These are phyloP conservation scores for Phragmatobia fuliginosa DNA, from an alignment of 2,888 invertebrate species.

Conservation along the genomic window DNA sequence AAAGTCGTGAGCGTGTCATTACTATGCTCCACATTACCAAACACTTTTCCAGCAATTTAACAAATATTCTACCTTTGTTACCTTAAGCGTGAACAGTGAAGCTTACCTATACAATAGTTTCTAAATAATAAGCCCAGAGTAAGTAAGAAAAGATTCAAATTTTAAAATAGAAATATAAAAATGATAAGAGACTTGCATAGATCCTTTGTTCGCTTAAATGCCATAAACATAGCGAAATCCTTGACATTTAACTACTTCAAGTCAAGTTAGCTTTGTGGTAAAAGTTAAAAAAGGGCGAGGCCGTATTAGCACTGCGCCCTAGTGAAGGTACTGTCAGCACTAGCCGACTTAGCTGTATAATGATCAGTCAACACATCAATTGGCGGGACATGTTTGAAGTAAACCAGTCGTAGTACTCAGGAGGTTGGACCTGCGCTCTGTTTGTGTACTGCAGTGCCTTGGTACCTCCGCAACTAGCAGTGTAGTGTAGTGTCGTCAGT, in stretches of 20 bases:
- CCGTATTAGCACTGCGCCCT: conserved; percentile 31
- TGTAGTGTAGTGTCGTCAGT: too few species aligned
- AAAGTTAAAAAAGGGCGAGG: conserved; percentile 54
- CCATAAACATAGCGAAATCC: conserved; percentile 33
- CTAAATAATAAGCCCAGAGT: not conserved
- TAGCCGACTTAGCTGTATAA: conserved; percentile 38
- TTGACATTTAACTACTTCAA: conserved; percentile 48
- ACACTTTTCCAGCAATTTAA: conserved; percentile 59
- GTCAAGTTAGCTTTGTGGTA: conserved; percentile 31
- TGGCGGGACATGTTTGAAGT: conserved; percentile 62
- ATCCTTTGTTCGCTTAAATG: conserved; percentile 43
- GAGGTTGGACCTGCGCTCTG: conserved; percentile 62
- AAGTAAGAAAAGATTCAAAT: not conserved
- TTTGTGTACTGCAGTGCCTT: conserved; percentile 45
- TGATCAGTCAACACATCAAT: conserved; percentile 68
- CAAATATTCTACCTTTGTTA: conserved; percentile 46
- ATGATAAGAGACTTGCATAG: not conserved
- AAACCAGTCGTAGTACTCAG: conserved; percentile 74
- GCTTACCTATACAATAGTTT: not conserved
- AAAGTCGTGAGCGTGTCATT: conserved; percentile 67
- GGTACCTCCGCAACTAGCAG: conserved; percentile 30
- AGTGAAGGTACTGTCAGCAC: conserved; percentile 40
- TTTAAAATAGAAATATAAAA: not conserved
- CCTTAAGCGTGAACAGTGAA: conserved; percentile 17
- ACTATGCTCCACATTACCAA: conserved; percentile 66